phyloP scores from a whole-genome alignment of 2,113 vertebrate genomes.

The Pontoporia blainvillei region DNA sequence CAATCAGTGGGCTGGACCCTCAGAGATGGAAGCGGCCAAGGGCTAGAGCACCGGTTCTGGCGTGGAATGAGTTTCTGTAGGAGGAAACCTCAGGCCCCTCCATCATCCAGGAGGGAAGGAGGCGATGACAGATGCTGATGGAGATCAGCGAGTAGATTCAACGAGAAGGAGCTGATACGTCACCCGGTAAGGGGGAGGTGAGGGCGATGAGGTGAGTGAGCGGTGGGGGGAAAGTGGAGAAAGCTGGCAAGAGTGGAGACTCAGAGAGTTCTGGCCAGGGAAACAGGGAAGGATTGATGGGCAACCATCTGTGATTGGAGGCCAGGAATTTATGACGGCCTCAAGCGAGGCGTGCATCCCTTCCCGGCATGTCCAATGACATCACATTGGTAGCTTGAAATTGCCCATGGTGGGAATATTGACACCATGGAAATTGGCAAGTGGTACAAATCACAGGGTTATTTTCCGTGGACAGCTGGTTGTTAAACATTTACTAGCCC shows the following conservation, averaged over 20 bases:
- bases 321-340: background rate
- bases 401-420: background rate
- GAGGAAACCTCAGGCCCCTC: background rate
- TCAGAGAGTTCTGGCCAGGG: background rate
- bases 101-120: background rate
- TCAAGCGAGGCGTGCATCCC: background rate
- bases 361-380: background rate
- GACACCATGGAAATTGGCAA: background rate
- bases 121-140: background rate
- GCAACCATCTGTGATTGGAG: background rate
- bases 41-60: background rate
- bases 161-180: fast-evolving
- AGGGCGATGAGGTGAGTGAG: background rate
- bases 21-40: background rate
- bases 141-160: background rate
- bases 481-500: background rate
- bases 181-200: background rate
- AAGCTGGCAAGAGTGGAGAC: background rate
- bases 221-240: background rate
- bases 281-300: background rate
- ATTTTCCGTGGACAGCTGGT: background rate
- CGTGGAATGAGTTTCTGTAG: fast-evolving
- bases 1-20: background rate
- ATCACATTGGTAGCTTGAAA: background rate
- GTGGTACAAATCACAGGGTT: background rate